These are phyloP conservation scores for Speoplatyrhinus poulsoni DNA, from an alignment of 2,113 vertebrate genomes.

Conservation along the genomic window DNA sequence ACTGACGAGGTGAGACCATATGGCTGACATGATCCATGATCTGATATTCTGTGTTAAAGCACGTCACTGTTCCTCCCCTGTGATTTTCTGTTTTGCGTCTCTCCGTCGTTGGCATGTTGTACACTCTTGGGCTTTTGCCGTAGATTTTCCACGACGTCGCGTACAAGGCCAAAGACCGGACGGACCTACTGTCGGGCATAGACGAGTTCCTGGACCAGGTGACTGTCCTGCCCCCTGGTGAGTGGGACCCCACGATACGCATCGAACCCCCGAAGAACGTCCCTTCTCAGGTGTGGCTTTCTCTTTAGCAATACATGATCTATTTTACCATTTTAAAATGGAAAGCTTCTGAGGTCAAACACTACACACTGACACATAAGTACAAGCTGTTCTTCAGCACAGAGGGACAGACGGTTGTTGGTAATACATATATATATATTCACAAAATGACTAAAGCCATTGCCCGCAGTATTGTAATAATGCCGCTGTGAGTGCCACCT, in stretches of 20 bases:
- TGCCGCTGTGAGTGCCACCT: constrained; percentile 25
- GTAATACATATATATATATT: too few species aligned
- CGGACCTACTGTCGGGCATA: constrained; percentile 91
- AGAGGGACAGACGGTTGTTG: too few species aligned
- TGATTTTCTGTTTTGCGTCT: neutral
- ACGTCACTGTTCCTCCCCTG: neutral
- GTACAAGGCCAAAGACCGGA: constrained; percentile 95
- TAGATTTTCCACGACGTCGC: constrained; percentile 97
- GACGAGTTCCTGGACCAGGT: constrained; percentile 98
- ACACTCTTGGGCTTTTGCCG: too few species aligned
- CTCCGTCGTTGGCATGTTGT: neutral
- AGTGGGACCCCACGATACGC: constrained; percentile 96
- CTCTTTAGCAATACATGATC: neutral
- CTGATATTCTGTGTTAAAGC: neutral
- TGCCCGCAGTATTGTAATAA: neutral
- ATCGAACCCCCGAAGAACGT: constrained; percentile 96
- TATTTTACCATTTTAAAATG: too few species aligned
- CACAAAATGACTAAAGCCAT: too few species aligned
- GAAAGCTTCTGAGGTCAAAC: too few species aligned
- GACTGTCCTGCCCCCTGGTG: constrained; percentile 92
- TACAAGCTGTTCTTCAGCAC: too few species aligned
- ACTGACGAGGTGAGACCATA: constrained; percentile 86
- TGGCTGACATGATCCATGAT: neutral
- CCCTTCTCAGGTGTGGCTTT: constrained; percentile 86
- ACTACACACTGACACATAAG: too few species aligned